Percentiles rank a stretch among this genome's conserved stretches.
phyloP scores from a whole-genome alignment of 1,140 invertebrate genomes.

The Papilio aristodemus region DNA sequence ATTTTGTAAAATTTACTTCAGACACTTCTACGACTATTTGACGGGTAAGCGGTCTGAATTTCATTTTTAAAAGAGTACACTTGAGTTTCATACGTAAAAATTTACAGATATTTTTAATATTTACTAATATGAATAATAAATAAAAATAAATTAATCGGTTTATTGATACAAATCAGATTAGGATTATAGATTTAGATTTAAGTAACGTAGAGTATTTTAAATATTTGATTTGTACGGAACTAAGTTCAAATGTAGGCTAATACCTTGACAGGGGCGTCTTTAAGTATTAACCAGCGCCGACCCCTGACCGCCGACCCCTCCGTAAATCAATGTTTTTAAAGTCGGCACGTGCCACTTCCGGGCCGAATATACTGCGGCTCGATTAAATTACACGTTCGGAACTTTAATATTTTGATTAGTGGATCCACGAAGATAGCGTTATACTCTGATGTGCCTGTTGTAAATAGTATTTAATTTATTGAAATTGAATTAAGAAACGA shows the following conservation, averaged over 20 bases:
- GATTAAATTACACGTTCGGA: neutral
- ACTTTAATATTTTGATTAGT: neutral
- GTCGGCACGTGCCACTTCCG: neutral
- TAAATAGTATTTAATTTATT: no score
- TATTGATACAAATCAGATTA: no score
- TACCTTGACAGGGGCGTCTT: neutral
- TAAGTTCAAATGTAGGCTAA: neutral
- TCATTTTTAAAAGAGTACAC: no score
- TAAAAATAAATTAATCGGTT: no score
- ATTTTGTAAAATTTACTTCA: no score
- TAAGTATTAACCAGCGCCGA: constrained; percentile 6
- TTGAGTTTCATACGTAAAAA: no score
- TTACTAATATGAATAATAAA: no score
- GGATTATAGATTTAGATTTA: neutral
- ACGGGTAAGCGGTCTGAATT: no score
- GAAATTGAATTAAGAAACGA: no score
- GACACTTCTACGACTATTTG: no score
- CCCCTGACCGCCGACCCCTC: neutral
- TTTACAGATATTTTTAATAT: no score
- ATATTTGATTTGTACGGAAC: constrained; percentile 4
- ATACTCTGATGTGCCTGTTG: neutral
- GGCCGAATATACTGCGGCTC: neutral
- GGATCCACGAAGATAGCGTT: neutral
- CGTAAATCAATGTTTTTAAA: constrained; percentile 16
- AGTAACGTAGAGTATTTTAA: neutral